These are phyloP conservation scores for Athene cunicularia DNA, from an alignment of 2,113 vertebrate species.

Conservation along the genomic window DNA sequence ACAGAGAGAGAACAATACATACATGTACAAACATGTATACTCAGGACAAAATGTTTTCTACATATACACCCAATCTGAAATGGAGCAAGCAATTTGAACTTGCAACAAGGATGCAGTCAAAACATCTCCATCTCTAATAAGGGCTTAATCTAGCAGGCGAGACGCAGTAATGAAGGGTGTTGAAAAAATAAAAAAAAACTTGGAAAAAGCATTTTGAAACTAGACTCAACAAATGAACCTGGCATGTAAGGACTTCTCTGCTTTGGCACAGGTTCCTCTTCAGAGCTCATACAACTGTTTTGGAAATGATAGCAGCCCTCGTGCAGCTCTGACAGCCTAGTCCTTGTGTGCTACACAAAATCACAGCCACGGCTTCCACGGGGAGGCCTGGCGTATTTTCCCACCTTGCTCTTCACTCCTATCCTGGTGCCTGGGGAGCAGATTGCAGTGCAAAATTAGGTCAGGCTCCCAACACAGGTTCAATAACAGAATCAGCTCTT, in stretches of 20 bases:
- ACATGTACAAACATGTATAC: background rate
- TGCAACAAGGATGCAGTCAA: background rate
- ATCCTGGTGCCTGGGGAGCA: background rate
- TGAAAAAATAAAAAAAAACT: background rate
- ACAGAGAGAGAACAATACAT: background rate
- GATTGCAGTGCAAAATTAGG: background rate
- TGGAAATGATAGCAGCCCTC: background rate
- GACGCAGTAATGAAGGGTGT: background rate
- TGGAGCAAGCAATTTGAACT: background rate
- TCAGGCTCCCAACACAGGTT: background rate
- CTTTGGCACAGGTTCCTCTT: background rate
- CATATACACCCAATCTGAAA: background rate
- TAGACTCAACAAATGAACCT: slow-evolving; percentile 2
- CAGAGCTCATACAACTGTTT: background rate
- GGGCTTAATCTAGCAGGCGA: background rate
- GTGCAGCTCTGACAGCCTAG: background rate
- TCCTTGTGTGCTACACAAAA: background rate
- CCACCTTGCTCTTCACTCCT: background rate
- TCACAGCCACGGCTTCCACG: background rate
- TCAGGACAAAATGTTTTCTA: slow-evolving; percentile 8
- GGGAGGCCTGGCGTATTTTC: background rate
- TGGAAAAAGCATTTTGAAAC: background rate
- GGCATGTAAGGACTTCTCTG: background rate
- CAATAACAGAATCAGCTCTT: background rate
- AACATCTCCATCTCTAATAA: background rate